Conservation (phyloP, 1,140 invertebrate genomes). For the Caerostris darwini region DNA sequence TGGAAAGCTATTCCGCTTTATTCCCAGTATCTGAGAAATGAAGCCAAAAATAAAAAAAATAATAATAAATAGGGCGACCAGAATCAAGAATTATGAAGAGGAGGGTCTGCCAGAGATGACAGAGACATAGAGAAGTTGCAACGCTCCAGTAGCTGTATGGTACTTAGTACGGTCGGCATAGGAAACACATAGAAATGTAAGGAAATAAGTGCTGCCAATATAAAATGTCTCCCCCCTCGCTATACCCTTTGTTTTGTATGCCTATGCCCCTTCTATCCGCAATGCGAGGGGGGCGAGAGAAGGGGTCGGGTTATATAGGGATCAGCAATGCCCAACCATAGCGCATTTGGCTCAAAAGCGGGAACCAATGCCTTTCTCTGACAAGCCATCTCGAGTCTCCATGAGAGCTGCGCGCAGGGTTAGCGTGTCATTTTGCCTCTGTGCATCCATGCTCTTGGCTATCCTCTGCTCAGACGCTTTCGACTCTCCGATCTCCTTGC, state of each 20-base stretch:
- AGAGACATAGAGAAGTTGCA: not conserved
- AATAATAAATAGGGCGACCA: constrained; percentile 46
- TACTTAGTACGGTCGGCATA: constrained; percentile 9
- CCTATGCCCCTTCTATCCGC: constrained; percentile 71
- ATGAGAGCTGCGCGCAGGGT: constrained; percentile 47
- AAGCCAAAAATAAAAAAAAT: not conserved
- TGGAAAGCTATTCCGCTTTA: constrained; percentile 51
- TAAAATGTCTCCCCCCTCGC: constrained; percentile 54
- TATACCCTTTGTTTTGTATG: constrained; percentile 75
- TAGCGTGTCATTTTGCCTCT: constrained; percentile 69
- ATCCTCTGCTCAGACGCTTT: constrained; percentile 65
- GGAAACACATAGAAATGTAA: constrained; percentile 65
- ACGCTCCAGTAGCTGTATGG: not conserved
- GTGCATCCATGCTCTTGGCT: constrained; percentile 71
- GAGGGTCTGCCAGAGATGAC: constrained; percentile 38
- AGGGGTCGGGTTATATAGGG: constrained; percentile 74
- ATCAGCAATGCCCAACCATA: constrained; percentile 74
- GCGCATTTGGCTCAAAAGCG: constrained; percentile 64
- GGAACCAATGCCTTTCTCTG: constrained; percentile 71
- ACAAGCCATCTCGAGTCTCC: constrained; percentile 63
- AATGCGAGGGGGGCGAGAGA: constrained; percentile 33
- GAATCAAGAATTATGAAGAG: constrained; percentile 65
- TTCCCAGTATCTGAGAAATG: not conserved
- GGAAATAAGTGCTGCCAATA: constrained; percentile 65
- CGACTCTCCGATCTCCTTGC: constrained; percentile 23